Evolutionary conservation across 2,797 vertebrate genomes (phyloP), one percentile per base, ranked within the genome.

Genomic region (Gephyroberyx darwinii): DNA sequence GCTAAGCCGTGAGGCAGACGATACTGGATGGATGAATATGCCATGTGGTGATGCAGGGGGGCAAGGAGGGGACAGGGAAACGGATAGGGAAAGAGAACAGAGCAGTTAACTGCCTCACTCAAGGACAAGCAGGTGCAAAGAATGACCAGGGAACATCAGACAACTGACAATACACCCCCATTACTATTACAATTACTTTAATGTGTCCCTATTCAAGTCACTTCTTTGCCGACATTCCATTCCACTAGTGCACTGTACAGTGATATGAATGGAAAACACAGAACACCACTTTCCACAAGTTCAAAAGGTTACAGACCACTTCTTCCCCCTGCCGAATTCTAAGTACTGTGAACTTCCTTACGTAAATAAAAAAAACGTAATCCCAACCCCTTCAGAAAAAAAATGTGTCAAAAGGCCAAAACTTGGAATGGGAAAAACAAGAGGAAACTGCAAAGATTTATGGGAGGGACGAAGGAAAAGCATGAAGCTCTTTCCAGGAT

Each of bases 401-500:
- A 86, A 77, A 91, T 89, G 80, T 92, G 93, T 94, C 92, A 93
- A 94, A 93, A 93, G 91, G 92, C 90, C 94, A 95, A 92, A 92
- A 93, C 91, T 94, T 94, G 91, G 94, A 96, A 95, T 95, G 95
- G 95, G 95, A 96, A 96, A 95, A 96, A 95, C 94, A 95, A 96
- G 93, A 75, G 94, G 95, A 96, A 96, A 92, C 91, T 86, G 93
- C 78, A 88, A 89, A 93, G 95, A 98, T 96, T 97, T 97, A 97
- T 84, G 92, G 94, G 88, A 83, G 87, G 92, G 91, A 90, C 81
- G 84, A 91, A 91, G 91, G 94, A 94, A 92, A 92, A 94, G 92
- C 88, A 90, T 45, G n/a, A 65, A 81, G 83, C 86, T 89, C 88
- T 90, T 92, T 90, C 90, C 91, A 91, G 90, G 89, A 93, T 91